Conservation (phyloP, 2,888 invertebrate species). For the Catocala sponsa region DNA sequence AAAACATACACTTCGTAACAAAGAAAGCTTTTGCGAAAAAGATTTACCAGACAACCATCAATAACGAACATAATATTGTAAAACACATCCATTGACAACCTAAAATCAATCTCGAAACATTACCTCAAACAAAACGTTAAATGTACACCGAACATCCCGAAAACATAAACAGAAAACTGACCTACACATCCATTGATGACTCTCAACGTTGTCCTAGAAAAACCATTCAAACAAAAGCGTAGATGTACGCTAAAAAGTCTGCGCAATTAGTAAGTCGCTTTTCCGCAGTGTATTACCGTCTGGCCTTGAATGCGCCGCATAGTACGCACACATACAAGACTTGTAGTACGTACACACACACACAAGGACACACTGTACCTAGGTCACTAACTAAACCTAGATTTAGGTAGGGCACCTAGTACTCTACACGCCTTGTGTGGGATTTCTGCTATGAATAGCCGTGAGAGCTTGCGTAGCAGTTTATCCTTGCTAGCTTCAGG, state of each 20-base stretch:
- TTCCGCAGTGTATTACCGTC: slow-evolving; percentile 27
- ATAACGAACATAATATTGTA: background rate
- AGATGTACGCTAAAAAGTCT: slow-evolving; percentile 8
- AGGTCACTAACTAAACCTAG: slow-evolving; percentile 26
- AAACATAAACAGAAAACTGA: slow-evolving; percentile 3
- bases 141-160: background rate
- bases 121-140: background rate
- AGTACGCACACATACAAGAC: slow-evolving; percentile 30
- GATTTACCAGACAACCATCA: too few species aligned
- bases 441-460: too few species aligned
- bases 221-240: background rate
- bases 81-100: slow-evolving; percentile 3
- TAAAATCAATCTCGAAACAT: background rate
- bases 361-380: slow-evolving; percentile 31
- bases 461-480: too few species aligned
- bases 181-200: slow-evolving; percentile 15
- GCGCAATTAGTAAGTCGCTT: slow-evolving; percentile 4
- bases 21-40: too few species aligned
- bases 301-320: slow-evolving; percentile 56
- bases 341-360: slow-evolving; percentile 18
- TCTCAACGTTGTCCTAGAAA: background rate
- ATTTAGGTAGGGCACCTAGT: slow-evolving; percentile 8
- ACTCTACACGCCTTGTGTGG: background rate
- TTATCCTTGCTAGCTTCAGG: too few species aligned
- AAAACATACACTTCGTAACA: too few species aligned